Percentiles rank a stretch among this genome's conserved stretches.
Conservation (phyloP, 2,113 vertebrate species). For the Lepisosteus osseus region DNA sequence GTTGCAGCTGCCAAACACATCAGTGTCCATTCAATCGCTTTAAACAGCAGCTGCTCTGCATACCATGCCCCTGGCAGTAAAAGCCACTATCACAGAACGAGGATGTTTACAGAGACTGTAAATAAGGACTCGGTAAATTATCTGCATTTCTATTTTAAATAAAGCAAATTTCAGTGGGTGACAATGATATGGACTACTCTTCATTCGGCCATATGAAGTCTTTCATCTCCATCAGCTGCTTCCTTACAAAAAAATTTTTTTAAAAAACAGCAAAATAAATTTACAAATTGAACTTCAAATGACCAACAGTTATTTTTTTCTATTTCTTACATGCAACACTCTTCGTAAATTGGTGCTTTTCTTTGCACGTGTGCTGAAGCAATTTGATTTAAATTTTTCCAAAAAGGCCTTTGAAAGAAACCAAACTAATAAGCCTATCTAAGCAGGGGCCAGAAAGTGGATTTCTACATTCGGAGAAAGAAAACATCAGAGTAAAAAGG, state of each 20-base stretch:
- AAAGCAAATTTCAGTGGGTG: no score
- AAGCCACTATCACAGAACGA: constrained; percentile 3
- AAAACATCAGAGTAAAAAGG: no score
- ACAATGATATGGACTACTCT: no score
- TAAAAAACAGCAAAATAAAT: not conserved
- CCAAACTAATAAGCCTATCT: constrained; percentile 40
- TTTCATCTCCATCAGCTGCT: no score
- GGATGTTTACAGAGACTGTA: constrained; percentile 1
- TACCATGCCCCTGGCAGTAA: constrained; percentile 58
- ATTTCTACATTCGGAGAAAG: no score
- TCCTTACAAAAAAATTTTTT: no score
- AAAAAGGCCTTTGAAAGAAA: constrained; percentile 28
- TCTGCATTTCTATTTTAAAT: no score
- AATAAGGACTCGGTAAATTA: no score
- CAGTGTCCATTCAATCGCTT: constrained; percentile 64
- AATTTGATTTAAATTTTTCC: constrained; percentile 37
- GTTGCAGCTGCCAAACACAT: constrained; percentile 67
- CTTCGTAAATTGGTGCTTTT: constrained; percentile 32
- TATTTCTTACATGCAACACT: constrained; percentile 36
- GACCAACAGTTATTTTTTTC: not conserved
- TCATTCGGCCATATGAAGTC: no score
- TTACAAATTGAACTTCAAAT: no score
- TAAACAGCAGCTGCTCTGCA: constrained; percentile 68
- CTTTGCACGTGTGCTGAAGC: constrained; percentile 42
- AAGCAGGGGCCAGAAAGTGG: constrained; percentile 29